phyloP scores from a whole-genome alignment of 35 echinoderm and acorn worm species.

The Ptychodera flava region DNA sequence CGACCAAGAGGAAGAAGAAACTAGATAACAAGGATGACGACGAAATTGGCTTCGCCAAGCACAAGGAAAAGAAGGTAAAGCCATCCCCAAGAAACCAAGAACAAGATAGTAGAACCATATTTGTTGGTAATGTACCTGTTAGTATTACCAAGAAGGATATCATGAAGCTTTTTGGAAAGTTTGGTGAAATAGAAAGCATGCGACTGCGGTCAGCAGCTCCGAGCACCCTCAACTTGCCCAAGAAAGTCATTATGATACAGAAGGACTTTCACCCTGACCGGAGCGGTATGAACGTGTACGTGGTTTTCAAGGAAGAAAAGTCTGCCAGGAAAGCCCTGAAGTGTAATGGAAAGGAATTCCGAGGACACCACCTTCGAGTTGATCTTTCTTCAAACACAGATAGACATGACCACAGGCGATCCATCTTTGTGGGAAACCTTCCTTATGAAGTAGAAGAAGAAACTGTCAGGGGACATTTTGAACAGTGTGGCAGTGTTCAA shows the following conservation, averaged over 20 bases:
- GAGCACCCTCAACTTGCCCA: constrained; percentile 1
- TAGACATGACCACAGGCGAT: constrained; percentile 43
- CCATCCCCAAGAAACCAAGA: neutral
- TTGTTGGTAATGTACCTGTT: constrained; percentile 28
- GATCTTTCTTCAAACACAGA: neutral
- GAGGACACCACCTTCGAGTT: neutral
- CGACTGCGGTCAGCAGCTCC: constrained; percentile 25
- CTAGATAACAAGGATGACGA: neutral
- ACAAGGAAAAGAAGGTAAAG: neutral
- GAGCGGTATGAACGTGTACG: constrained; percentile 12
- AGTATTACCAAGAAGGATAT: constrained; percentile 11
- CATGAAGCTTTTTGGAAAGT: constrained; percentile 8
- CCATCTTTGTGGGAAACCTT: constrained; percentile 62
- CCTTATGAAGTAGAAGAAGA: constrained; percentile 56
- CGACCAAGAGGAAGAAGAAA: neutral
- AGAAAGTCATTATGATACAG: constrained; percentile 16
- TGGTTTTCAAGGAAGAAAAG: constrained; percentile 10
- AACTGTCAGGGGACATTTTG: constrained; percentile 45
- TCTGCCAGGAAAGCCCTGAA: constrained; percentile 23
- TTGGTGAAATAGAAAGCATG: constrained; percentile 8
- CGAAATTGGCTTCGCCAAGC: neutral
- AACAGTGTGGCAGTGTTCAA: constrained; percentile 45
- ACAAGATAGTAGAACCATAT: constrained; percentile 23
- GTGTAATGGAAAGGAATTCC: neutral
- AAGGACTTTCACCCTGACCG: constrained; percentile 23